Evolutionary conservation across 1,140 invertebrate genomes (phyloP), one percentile per base, ranked within the genome.

Genomic region (Bradynema listronoti): DNA sequence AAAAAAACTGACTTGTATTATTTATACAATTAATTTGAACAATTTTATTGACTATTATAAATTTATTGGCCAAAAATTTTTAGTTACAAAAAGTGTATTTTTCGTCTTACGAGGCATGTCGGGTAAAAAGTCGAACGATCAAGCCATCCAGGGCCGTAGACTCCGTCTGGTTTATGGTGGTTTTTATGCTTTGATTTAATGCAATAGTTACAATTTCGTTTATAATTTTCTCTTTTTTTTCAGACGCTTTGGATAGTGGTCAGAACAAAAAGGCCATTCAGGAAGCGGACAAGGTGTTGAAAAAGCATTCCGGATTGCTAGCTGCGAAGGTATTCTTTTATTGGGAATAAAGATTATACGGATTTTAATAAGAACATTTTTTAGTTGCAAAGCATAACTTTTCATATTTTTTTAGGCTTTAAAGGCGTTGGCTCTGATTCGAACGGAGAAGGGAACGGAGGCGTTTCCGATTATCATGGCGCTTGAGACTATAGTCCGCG

Each of bases 231-330:
- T 4, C 16, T n/a, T 19, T n/a, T 4, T 4, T 85, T 84, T 61
- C 79, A 94, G 91, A 97, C 80, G 90, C 88, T 82, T 81, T 97
- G 61, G 92, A 97, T 78, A 86, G 86, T 83, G 90, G 90, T 19
- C 93, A 93, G 78, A 92, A 94, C 81, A 95, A 94, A 75, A 93
- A 94, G 78, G 91, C 91, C 0, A 82, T 96, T n/a, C 90, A 95
- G 79, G 92, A 96, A 81, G 89, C 89, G 4, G 91, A 96, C 58
- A 94, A 92, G 81, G 85, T 96, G 11, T 81, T 96, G 30, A 91
- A 89, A 76, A 96, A 96, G 79, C 88, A 89, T 71, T 88, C 90
- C 58, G 84, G 84, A 68, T 85, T 92, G 65, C 86, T 86, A 34
- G 91, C 90, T 81, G 91, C 89, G 2, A 87, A 88, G 33, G 61